These are phyloP conservation scores for Cephus cinctus DNA, from an alignment of 1,140 invertebrate species.

Conservation along the genomic window DNA sequence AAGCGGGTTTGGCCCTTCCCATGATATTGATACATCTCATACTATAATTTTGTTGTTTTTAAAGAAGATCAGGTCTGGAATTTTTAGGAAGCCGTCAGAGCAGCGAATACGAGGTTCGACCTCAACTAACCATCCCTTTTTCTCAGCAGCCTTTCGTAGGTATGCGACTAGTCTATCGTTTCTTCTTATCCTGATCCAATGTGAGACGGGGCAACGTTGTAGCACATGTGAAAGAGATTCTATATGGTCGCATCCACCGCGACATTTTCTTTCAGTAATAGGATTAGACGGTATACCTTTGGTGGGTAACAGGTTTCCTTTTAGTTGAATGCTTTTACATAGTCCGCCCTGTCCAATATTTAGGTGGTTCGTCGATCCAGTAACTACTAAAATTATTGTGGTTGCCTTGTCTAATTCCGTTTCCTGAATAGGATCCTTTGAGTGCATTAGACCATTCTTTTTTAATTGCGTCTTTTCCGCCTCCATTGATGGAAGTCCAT, in stretches of 20 bases:
- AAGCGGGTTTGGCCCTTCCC: no score
- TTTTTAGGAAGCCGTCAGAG: not conserved
- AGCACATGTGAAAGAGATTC: conserved; percentile 3
- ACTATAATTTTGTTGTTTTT: not conserved
- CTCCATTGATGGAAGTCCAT: no score
- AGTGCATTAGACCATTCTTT: conserved; percentile 1
- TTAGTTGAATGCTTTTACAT: conserved; percentile 1
- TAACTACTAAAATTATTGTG: not conserved
- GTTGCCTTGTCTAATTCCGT: not conserved
- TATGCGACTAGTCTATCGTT: not conserved
- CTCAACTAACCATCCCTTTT: not conserved
- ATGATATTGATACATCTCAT: no score
- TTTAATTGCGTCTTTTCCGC: no score
- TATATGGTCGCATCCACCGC: not conserved
- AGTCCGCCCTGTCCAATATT: conserved; percentile 3
- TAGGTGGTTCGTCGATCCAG: conserved; percentile 2
- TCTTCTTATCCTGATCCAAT: conserved; percentile 1
- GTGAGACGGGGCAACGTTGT: not conserved
- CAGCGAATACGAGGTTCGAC: conserved; percentile 1
- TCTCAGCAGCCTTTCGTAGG: not conserved
- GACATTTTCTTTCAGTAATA: no score
- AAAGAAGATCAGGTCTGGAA: not conserved
- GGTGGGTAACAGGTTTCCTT: conserved; percentile 3
- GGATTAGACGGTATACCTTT: conserved; percentile 6
- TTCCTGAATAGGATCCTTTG: not conserved